Conservation (phyloP, 2,888 invertebrate genomes). For the Drosophila testacea region DNA sequence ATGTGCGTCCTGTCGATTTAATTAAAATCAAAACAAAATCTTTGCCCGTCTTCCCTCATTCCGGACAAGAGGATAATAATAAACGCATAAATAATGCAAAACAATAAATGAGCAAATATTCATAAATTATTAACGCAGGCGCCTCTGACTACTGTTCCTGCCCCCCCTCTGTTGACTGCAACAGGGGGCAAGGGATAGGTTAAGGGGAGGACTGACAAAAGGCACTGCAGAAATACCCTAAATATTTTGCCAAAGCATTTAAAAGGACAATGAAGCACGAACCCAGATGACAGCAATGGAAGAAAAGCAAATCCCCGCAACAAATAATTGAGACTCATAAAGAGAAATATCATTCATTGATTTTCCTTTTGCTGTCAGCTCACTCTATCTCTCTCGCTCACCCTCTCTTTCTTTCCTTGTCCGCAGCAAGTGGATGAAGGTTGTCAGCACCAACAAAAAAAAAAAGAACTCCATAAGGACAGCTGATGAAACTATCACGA, state of each 20-base stretch:
- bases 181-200: slow-evolving; percentile 5
- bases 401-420: slow-evolving; percentile 5
- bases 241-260: slow-evolving; percentile 81
- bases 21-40: slow-evolving; percentile 81
- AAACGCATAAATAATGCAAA: slow-evolving; percentile 79
- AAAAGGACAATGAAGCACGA: slow-evolving; percentile 79
- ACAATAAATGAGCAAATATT: slow-evolving; percentile 82
- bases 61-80: slow-evolving; percentile 64
- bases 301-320: slow-evolving; percentile 81
- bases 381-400: not conserved
- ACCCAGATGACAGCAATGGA: slow-evolving; percentile 57
- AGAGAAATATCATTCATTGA: slow-evolving; percentile 82
- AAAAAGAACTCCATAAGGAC: slow-evolving; percentile 57
- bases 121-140: slow-evolving; percentile 78
- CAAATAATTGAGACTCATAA: slow-evolving; percentile 82
- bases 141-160: slow-evolving; percentile 35
- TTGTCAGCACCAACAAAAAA: slow-evolving; percentile 47
- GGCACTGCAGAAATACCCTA: slow-evolving; percentile 70
- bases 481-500: slow-evolving; percentile 76
- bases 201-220: slow-evolving; percentile 47
- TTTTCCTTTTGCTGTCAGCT: slow-evolving; percentile 49
- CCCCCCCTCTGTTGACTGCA: not conserved
- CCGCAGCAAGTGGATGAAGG: slow-evolving; percentile 65
- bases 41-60: slow-evolving; percentile 42
- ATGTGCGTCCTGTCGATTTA: slow-evolving; percentile 77